Conservation (phyloP, 2,113 vertebrate species). For the Halcyon senegalensis region DNA sequence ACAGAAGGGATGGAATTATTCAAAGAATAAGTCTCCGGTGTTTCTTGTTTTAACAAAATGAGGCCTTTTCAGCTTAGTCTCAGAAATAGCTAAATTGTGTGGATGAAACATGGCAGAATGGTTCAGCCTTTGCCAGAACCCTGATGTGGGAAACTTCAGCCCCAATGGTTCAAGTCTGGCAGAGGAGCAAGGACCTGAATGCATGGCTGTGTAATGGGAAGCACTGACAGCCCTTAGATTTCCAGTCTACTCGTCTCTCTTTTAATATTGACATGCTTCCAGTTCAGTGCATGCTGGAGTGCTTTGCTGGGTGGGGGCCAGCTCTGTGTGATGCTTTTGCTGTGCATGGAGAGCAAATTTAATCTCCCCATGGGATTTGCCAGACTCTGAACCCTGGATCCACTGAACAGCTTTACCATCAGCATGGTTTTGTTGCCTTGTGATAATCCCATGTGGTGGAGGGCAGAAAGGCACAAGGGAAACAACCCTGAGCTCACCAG, state of each 20-base stretch:
- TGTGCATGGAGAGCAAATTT: background rate
- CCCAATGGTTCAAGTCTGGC: background rate
- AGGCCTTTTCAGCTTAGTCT: background rate
- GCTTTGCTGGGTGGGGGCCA: background rate
- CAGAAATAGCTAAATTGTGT: background rate
- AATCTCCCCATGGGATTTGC: background rate
- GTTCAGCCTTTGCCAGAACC: background rate
- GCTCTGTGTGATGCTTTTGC: background rate
- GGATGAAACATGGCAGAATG: background rate
- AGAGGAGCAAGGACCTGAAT: background rate
- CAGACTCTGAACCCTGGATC: background rate
- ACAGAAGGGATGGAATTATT: background rate
- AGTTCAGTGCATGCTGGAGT: background rate
- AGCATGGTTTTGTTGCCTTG: rapidly evolving
- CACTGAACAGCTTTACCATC: background rate
- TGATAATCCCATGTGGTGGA: background rate
- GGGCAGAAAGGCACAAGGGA: background rate
- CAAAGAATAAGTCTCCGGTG: background rate
- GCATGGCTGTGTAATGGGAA: background rate
- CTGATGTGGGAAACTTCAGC: background rate
- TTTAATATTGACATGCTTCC: background rate
- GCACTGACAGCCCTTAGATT: background rate
- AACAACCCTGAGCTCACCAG: background rate
- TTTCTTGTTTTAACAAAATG: constrained; percentile 11
- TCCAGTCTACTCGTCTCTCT: background rate